Percentiles rank a stretch among this genome's conserved stretches.
These are phyloP conservation scores for Eleginops maclovinus DNA, from an alignment of 2,113 vertebrate genomes.

Conservation along the genomic window DNA sequence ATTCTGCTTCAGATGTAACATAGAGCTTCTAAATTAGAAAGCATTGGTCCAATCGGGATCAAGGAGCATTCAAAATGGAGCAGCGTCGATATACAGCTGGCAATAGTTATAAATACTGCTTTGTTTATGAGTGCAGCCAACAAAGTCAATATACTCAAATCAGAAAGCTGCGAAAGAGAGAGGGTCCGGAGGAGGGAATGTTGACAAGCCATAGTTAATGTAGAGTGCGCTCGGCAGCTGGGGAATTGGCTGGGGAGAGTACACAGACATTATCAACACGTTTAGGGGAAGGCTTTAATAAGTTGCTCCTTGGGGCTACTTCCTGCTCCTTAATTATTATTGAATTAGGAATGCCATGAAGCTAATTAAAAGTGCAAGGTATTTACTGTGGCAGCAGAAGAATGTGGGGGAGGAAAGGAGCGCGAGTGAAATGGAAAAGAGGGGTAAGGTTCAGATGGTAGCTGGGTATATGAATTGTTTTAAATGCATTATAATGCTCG, in stretches of 20 bases:
- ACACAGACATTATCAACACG: conserved; percentile 65
- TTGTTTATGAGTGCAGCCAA: conserved; percentile 16
- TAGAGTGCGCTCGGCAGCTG: conserved; percentile 14
- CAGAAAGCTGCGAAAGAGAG: conserved; percentile 21
- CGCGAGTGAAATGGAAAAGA: conserved; percentile 1
- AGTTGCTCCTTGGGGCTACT: conserved; percentile 71
- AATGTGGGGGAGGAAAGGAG: conserved; percentile 39
- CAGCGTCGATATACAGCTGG: conserved; percentile 7
- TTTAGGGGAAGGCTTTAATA: conserved; percentile 75
- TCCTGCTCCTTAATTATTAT: conserved; percentile 79
- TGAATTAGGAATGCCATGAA: conserved; percentile 75
- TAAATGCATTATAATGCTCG: not conserved
- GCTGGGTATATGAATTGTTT: conserved; percentile 19
- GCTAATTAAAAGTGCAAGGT: conserved; percentile 76
- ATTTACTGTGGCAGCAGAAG: conserved; percentile 61
- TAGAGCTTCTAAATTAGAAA: not conserved
- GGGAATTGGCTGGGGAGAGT: conserved; percentile 44
- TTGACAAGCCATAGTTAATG: conserved; percentile 53
- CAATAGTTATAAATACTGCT: conserved; percentile 18
- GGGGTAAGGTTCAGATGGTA: not conserved
- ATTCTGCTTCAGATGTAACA: conserved; percentile 3
- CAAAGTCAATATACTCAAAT: conserved; percentile 20
- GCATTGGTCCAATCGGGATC: not conserved
- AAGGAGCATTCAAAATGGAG: not conserved
- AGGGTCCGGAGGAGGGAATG: conserved; percentile 29